These are phyloP conservation scores for Drosophila burlai DNA, from an alignment of 1,140 invertebrate species.

Conservation along the genomic window DNA sequence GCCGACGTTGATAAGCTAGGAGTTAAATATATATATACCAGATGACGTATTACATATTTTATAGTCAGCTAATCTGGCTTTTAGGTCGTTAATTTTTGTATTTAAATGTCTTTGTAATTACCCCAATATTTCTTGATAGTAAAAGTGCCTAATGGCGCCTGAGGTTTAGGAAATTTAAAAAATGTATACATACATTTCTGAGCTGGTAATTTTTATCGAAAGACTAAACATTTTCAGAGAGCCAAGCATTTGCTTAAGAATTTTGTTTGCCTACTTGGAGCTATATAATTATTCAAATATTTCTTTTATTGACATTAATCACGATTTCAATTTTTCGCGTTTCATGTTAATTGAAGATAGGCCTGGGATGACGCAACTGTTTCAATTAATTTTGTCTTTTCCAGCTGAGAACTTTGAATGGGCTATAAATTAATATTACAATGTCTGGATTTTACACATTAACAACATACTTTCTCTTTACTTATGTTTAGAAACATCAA, in stretches of 20 bases:
- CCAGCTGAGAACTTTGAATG: background rate
- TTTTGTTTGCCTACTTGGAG: conserved; percentile 2
- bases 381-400: conserved; percentile 10
- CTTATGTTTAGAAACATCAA: conserved; percentile 74
- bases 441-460: conserved; percentile 6
- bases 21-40: conserved; percentile 1
- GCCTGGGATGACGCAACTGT: conserved; percentile 4
- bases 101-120: conserved; percentile 2
- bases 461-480: background rate
- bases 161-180: background rate
- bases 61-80: conserved; percentile 21
- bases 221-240: background rate
- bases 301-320: conserved; percentile 23
- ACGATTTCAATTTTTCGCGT: conserved; percentile 16
- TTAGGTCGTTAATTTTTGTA: conserved; percentile 13
- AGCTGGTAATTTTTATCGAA: background rate
- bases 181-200: background rate
- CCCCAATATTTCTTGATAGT: background rate
- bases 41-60: conserved; percentile 12
- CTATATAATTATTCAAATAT: conserved; percentile 16
- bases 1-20: conserved; percentile 5
- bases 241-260: background rate
- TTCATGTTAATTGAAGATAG: conserved; percentile 20
- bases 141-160: background rate
- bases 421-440: background rate